A percentile compares a stretch with the other conserved stretches of the same genome.
These are phyloP conservation scores for Dryobotodes eremita DNA, from an alignment of 2,888 invertebrate genomes.

Conservation along the genomic window DNA sequence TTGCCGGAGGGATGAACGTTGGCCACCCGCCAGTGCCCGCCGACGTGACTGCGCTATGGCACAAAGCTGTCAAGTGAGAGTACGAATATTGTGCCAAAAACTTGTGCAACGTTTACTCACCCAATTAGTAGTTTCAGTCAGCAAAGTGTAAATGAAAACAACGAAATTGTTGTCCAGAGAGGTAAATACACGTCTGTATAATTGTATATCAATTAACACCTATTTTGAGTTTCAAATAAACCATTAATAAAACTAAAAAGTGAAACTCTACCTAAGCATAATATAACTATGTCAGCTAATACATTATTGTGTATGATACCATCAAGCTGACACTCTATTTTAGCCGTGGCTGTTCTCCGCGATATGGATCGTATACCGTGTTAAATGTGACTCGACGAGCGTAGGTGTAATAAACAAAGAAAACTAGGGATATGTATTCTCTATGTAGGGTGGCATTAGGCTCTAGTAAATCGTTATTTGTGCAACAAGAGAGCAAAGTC, in stretches of 20 bases:
- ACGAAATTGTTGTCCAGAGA: background rate
- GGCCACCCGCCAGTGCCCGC: slow-evolving; percentile 57
- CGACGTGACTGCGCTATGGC: slow-evolving; percentile 49
- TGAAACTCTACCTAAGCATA: slow-evolving; percentile 1
- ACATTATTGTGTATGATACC: slow-evolving; percentile 19
- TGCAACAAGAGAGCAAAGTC: too few relatives aligned
- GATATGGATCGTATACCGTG: slow-evolving; percentile 26
- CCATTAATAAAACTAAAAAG: slow-evolving; percentile 5
- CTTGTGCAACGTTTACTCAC: slow-evolving; percentile 26
- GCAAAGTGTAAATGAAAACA: slow-evolving; percentile 23
- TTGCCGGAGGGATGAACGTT: slow-evolving; percentile 48
- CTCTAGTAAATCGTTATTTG: too few relatives aligned
- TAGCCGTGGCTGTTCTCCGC: slow-evolving; percentile 35
- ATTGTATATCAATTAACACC: background rate
- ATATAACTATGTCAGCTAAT: slow-evolving; percentile 4
- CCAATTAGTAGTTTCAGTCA: slow-evolving; percentile 35
- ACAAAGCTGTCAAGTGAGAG: slow-evolving; percentile 47
- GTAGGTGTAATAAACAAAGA: slow-evolving; percentile 39
- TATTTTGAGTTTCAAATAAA: background rate
- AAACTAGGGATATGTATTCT: slow-evolving; percentile 38
- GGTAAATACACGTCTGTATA: too few relatives aligned
- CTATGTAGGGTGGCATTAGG: slow-evolving; percentile 27
- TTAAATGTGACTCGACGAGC: slow-evolving; percentile 14
- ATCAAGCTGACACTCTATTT: slow-evolving; percentile 22
- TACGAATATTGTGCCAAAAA: slow-evolving; percentile 41